phyloP scores from a whole-genome alignment of 2,797 vertebrate genomes.

The Enteromius afrohamiltoni region DNA sequence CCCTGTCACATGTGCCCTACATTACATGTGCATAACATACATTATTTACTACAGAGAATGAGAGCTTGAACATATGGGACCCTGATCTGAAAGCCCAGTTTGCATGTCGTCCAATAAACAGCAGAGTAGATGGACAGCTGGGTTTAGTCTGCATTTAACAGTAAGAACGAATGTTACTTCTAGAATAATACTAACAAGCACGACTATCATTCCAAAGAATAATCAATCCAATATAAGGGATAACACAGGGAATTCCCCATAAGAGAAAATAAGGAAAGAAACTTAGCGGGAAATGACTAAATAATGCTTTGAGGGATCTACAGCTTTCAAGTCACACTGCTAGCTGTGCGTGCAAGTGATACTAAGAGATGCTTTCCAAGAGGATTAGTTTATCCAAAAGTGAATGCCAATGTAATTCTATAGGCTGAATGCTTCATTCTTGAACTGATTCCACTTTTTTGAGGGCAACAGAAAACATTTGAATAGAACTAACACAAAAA shows the following conservation, averaged over 20 bases:
- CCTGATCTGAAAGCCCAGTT: background rate
- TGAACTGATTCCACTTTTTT: conserved; percentile 32
- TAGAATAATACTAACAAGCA: conserved; percentile 38
- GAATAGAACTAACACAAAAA: conserved; percentile 49
- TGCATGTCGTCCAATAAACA: conserved; percentile 25
- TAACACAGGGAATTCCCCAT: conserved; percentile 12
- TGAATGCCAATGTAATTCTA: conserved; percentile 40
- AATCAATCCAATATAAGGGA: conserved; percentile 34
- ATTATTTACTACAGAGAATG: conserved; percentile 36
- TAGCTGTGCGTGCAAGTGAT: conserved; percentile 14
- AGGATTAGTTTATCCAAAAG: conserved; percentile 6
- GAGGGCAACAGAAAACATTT: conserved; percentile 51
- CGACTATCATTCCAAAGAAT: conserved; percentile 25
- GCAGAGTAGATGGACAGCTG: conserved; percentile 33
- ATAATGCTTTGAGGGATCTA: conserved; percentile 30
- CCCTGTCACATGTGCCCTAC: conserved; percentile 19
- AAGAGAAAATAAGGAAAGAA: conserved; percentile 29
- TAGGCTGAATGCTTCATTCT: conserved; percentile 35
- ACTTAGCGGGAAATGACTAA: background rate
- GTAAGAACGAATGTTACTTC: background rate
- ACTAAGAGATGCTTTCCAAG: conserved; percentile 24
- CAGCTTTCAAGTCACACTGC: background rate
- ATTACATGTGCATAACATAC: conserved; percentile 25
- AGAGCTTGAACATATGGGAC: background rate
- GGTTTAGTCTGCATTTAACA: conserved; percentile 4